These are phyloP conservation scores for Rousettus leschenaultii DNA, from an alignment of 2,113 vertebrate genomes.

Conservation along the genomic window DNA sequence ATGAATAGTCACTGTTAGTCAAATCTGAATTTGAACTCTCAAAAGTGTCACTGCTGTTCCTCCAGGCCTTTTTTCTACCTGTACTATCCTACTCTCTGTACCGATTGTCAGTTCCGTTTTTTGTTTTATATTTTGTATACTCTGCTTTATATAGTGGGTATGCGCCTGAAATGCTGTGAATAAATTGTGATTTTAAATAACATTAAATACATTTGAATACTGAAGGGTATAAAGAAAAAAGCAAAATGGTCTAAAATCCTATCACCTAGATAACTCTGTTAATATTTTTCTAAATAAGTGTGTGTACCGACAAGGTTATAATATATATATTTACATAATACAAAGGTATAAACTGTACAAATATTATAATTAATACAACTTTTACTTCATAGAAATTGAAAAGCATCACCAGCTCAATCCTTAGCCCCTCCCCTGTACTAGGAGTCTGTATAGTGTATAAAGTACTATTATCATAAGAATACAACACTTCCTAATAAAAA, in stretches of 20 bases:
- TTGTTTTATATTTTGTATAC: neutral
- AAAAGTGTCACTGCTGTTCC: neutral
- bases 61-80: neutral
- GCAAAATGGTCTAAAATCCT: neutral
- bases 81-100: neutral
- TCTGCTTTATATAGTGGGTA: neutral
- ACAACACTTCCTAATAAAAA: neutral
- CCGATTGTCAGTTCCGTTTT: neutral
- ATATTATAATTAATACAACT: neutral
- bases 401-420: neutral
- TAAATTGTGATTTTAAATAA: neutral
- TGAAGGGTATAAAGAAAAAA: slow-evolving; percentile 10
- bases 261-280: neutral
- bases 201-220: neutral
- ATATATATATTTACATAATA: neutral
- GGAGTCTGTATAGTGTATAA: neutral
- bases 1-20: neutral
- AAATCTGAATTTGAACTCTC: neutral
- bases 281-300: neutral
- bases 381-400: neutral
- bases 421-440: neutral
- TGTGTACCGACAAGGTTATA: neutral
- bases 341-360: neutral
- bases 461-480: neutral
- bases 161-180: neutral